Conservation (phyloP, 2,888 invertebrate genomes). For the Dynastes tityus region DNA sequence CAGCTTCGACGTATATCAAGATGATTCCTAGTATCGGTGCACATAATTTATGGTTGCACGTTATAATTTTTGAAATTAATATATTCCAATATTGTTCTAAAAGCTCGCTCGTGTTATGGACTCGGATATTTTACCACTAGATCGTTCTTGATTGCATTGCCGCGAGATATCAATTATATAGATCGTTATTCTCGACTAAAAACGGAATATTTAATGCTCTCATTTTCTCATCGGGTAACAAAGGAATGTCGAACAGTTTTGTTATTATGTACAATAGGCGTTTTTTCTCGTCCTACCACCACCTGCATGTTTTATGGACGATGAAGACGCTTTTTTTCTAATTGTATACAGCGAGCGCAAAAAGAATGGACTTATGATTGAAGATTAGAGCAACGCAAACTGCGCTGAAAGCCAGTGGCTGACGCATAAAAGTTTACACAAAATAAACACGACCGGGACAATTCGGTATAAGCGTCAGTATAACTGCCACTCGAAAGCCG, state of each 20-base stretch:
- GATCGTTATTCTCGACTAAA: slow-evolving; percentile 70
- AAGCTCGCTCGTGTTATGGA: slow-evolving; percentile 65
- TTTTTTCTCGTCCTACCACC: slow-evolving; percentile 23
- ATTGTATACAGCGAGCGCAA: background rate
- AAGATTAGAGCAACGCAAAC: no score
- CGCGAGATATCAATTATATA: slow-evolving; percentile 71
- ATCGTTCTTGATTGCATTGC: slow-evolving; percentile 69
- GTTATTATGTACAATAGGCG: slow-evolving; percentile 44
- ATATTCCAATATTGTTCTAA: slow-evolving; percentile 70
- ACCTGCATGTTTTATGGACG: slow-evolving; percentile 9
- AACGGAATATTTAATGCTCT: slow-evolving; percentile 69
- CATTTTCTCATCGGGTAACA: slow-evolving; percentile 59
- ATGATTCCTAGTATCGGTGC: slow-evolving; percentile 52
- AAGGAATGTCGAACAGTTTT: slow-evolving; percentile 50
- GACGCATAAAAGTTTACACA: no score
- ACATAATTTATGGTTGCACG: slow-evolving; percentile 55
- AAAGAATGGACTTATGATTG: no score
- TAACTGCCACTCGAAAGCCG: no score
- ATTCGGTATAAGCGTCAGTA: no score
- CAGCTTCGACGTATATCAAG: slow-evolving; percentile 49
- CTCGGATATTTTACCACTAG: slow-evolving; percentile 70
- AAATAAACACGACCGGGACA: no score
- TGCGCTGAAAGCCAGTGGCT: no score
- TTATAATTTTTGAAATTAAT: slow-evolving; percentile 68
- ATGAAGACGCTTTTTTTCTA: background rate